Evolutionary conservation across 2,888 invertebrate genomes (phyloP), one percentile per base, ranked within the genome.

Genomic region (Sarcophaga variegata): DNA sequence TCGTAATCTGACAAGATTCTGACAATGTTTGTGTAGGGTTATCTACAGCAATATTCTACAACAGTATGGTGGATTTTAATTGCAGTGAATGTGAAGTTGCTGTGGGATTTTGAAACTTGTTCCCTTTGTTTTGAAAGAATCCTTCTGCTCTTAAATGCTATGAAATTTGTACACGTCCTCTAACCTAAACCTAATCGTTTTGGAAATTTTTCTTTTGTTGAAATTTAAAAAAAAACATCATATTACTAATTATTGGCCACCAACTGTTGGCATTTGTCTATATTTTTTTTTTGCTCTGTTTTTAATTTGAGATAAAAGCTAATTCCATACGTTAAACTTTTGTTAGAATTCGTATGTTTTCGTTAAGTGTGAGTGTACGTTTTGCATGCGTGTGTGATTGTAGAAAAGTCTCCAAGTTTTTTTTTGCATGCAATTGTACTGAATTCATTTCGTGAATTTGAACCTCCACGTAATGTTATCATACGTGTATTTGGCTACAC

Each of bases 261-360:
- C 54, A 54, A 17, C 54, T 54, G 17, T 17, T 37, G 37, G 37
- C 37, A 8, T 37, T 8, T 37, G 37, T 2, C 8, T 37, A 37
- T 2, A 37, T 17, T 54, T 12, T 54, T 54, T 54, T 3, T 14
- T 54, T 54, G 1, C 17, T 5, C 54, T 14, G 17, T 54, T 79
- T 83, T 67, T 62, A 76, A 67, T 80, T 62, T 54, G 6, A 74
- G 14, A 76, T 77, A 63, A 82, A 80, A 60, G 25, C 67, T 63
- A 20, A 69, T 76, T 22, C 27, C 62, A 80, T 45, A 12, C 69
- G 49, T 22, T 49, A 60, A 71, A 60, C 59, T 17, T 70, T 70
- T 60, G 20, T 47, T 60, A 47, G 67, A 49, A 20, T 60, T 12
- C 27, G 49, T 22, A 5, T 25, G n/a, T 76, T 4, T 67, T 22